These are phyloP conservation scores for Ophonus ardosiacus DNA, from an alignment of 2,888 invertebrate species.

Conservation along the genomic window DNA sequence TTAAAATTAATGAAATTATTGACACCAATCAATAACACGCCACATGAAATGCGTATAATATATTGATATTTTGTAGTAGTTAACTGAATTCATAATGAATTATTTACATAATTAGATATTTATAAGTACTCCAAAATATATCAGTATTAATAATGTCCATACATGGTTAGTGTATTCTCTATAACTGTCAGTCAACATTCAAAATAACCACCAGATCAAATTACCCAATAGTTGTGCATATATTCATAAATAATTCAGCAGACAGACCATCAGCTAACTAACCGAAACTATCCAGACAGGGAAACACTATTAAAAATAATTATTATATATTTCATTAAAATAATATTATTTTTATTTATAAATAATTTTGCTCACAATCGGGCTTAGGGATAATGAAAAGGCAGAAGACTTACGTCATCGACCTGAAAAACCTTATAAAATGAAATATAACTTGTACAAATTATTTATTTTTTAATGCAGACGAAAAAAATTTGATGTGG, in stretches of 20 bases:
- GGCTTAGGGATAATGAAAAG: too few species aligned
- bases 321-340: not conserved
- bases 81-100: constrained; percentile 37
- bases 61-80: constrained; percentile 46
- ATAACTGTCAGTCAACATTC: constrained; percentile 5
- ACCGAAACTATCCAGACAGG: not conserved
- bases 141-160: constrained; percentile 22
- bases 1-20: constrained; percentile 54
- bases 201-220: not conserved
- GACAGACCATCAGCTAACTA: not conserved
- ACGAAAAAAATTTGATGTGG: too few species aligned
- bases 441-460: too few species aligned
- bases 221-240: not conserved
- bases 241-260: not conserved
- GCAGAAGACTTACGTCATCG: too few species aligned
- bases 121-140: constrained; percentile 46
- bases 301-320: not conserved
- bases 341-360: too few species aligned
- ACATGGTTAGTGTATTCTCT: constrained; percentile 16
- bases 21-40: constrained; percentile 42
- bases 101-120: constrained; percentile 52
- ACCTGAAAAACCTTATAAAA: too few species aligned
- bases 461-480: too few species aligned
- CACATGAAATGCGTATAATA: constrained; percentile 42
- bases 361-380: too few species aligned